Evolutionary conservation across 2,888 invertebrate genomes (phyloP).

Genomic region (Caenorhabditis sinica): DNA sequence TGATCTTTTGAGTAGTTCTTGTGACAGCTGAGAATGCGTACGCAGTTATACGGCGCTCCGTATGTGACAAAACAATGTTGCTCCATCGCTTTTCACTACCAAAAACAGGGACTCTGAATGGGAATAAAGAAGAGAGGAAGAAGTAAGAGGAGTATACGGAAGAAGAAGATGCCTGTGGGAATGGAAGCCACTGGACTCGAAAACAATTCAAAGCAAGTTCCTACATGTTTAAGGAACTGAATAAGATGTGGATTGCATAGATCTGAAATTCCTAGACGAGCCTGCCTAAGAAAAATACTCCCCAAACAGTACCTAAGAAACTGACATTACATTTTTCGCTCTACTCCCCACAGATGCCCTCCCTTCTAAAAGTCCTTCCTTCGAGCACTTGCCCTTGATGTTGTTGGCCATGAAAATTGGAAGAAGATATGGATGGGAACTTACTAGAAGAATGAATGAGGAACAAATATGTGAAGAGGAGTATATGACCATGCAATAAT

Average conservation of each 20-base stretch:
- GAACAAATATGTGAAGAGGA: slow-evolving; percentile 5
- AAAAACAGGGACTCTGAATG: slow-evolving; percentile 9
- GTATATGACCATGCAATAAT: slow-evolving; percentile 39
- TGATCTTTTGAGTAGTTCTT: slow-evolving; percentile 54
- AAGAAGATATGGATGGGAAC: not conserved
- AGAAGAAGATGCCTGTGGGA: slow-evolving; percentile 25
- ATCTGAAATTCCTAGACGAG: not conserved
- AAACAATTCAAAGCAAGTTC: slow-evolving; percentile 25
- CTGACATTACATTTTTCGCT: no score
- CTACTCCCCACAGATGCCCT: not conserved
- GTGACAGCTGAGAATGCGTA: slow-evolving; percentile 27
- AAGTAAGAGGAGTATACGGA: not conserved
- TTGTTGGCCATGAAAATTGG: not conserved
- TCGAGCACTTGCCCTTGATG: not conserved
- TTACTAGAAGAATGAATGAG: not conserved
- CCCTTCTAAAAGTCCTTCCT: no score
- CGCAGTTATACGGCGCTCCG: no score
- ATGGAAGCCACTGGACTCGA: slow-evolving; percentile 21
- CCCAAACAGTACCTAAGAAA: no score
- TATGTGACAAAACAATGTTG: slow-evolving; percentile 25
- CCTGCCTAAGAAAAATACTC: no score
- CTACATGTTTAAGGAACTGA: not conserved
- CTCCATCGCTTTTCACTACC: slow-evolving; percentile 1
- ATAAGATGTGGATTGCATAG: not conserved
- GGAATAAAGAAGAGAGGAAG: slow-evolving; percentile 6